Percentiles rank a stretch among this genome's conserved stretches.
These are phyloP conservation scores for Margaritifera margaritifera DNA, from an alignment of 2,888 invertebrate genomes.

Conservation along the genomic window DNA sequence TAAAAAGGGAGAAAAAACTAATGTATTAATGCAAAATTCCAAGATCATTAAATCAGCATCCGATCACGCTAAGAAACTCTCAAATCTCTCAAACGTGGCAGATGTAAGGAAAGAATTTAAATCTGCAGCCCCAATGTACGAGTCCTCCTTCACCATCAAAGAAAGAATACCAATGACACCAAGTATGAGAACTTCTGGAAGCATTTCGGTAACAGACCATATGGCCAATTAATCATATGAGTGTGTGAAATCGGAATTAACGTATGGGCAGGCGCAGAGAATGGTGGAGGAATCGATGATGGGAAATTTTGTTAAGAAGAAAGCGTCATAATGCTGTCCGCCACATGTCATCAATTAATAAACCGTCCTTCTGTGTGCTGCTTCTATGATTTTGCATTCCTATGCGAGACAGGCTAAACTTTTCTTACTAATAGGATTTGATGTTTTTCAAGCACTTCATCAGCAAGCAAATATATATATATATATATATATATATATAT, in stretches of 20 bases:
- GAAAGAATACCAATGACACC: not conserved
- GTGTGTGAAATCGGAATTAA: constrained; percentile 16
- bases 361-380: too few relatives aligned
- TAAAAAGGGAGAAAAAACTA: constrained; percentile 21
- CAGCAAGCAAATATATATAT: too few relatives aligned
- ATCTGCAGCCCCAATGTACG: not conserved
- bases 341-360: too few relatives aligned
- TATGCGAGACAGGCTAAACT: too few relatives aligned
- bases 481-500: too few relatives aligned
- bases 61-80: constrained; percentile 11
- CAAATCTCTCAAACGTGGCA: constrained; percentile 9
- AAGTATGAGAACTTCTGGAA: not conserved
- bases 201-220: not conserved
- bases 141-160: too few relatives aligned
- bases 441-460: too few relatives aligned
- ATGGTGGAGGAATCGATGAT: constrained; percentile 28
- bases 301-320: constrained; percentile 1
- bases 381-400: too few relatives aligned
- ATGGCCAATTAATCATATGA: constrained; percentile 7
- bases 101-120: constrained; percentile 6
- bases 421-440: too few relatives aligned
- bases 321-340: not conserved
- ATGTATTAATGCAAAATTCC: constrained; percentile 25
- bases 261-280: constrained; percentile 22
- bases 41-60: constrained; percentile 8